These are phyloP conservation scores for Pipa parva DNA, from an alignment of 2,113 vertebrate genomes.

Conservation along the genomic window DNA sequence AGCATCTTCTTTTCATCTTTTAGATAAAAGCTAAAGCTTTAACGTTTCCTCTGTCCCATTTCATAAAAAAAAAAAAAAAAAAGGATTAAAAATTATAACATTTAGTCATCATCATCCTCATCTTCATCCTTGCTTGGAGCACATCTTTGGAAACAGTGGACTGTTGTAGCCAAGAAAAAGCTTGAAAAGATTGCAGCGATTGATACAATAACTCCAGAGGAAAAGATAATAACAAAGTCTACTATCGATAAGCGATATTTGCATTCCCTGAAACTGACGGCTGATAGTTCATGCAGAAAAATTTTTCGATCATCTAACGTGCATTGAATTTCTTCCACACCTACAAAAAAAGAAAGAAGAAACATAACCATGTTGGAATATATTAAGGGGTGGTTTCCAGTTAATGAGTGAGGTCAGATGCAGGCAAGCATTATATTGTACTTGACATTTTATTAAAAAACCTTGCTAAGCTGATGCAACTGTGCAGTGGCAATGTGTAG, in stretches of 20 bases:
- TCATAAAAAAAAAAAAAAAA: neutral
- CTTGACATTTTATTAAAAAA: no score
- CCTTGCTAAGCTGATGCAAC: no score
- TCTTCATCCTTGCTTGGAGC: conserved; percentile 86
- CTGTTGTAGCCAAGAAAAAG: conserved; percentile 93
- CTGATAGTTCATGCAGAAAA: conserved; percentile 82
- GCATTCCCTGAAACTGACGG: conserved; percentile 94
- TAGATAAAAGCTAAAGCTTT: neutral
- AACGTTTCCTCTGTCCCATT: neutral
- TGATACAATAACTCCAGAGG: conserved; percentile 94
- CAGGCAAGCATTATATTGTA: no score
- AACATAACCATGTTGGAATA: no score
- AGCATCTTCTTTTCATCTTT: neutral
- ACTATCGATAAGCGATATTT: conserved; percentile 86
- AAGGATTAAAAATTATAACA: neutral
- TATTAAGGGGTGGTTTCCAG: conserved; percentile 11
- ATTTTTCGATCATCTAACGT: conserved; percentile 83
- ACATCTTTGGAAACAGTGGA: conserved; percentile 94
- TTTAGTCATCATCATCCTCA: conserved; percentile 77
- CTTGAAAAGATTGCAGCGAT: conserved; percentile 93
- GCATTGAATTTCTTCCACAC: conserved; percentile 86
- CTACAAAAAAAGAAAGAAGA: conserved; percentile 53
- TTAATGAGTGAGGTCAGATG: neutral
- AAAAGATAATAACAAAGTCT: conserved; percentile 94
- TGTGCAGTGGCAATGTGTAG: no score